phyloP scores from a whole-genome alignment of 2,113 vertebrate genomes.

The Lepus americanus region DNA sequence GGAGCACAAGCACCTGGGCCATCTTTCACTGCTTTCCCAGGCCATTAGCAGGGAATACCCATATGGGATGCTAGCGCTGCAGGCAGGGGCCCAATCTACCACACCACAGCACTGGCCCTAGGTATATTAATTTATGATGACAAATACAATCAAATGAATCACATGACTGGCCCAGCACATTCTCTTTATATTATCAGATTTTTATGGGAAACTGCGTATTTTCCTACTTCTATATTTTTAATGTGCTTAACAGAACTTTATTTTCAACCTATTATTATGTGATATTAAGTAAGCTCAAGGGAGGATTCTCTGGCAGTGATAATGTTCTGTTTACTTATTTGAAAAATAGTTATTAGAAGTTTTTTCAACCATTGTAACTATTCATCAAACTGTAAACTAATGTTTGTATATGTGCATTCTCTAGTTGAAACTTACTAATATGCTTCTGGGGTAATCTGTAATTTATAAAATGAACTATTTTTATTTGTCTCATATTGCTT shows the following conservation, averaged over 20 bases:
- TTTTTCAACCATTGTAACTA: constrained; percentile 47
- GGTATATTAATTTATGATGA: not conserved
- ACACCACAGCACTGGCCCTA: not conserved
- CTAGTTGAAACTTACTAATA: not conserved
- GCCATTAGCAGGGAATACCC: no score
- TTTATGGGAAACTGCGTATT: not conserved
- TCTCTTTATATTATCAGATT: not conserved
- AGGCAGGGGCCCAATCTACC: no score
- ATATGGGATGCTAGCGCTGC: no score
- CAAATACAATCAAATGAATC: not conserved
- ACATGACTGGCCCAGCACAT: not conserved
- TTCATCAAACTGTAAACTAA: constrained; percentile 44
- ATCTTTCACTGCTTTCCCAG: no score
- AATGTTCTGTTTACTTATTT: not conserved
- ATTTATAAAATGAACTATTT: constrained; percentile 40
- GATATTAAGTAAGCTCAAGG: not conserved
- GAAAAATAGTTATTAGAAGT: not conserved
- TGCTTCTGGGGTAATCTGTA: not conserved
- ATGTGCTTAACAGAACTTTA: not conserved
- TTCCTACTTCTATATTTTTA: not conserved
- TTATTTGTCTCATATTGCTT: not conserved
- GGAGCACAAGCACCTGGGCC: no score
- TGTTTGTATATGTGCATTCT: not conserved
- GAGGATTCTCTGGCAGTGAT: not conserved
- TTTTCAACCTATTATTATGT: not conserved